Base-by-base conservation (phyloP, 2,888 invertebrate species). In the Nasonovia ribisnigri region DNA sequence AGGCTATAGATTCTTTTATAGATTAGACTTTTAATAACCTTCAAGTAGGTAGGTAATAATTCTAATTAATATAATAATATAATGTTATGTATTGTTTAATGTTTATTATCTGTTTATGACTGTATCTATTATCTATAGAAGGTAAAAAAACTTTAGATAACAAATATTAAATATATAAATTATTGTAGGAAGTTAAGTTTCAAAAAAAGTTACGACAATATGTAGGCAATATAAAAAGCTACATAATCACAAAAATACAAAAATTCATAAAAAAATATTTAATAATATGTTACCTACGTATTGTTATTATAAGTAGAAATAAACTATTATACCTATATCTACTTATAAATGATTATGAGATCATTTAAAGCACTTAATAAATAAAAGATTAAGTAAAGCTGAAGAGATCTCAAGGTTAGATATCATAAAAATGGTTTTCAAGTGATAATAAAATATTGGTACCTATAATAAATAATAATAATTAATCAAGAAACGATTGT, bases 341-440 rank as follows among this genome's bases (percentile, higher is more conserved):
- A 36, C 20, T 36, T 77, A 77, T 77, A 77, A 77, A 43, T 84
- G 11, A 43, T 43, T 84, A 43, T 43, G 26, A 43, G 26, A 43
- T 84, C 36, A 84, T 84, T 84, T 26, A 29, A 84, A 84, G 42
- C 29, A 43, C 42, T 84, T 43, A 43, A 43, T 43, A 84, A 43
- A 84, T 26, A 43, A 11, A 16, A 42, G 43, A 42, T 84, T 84
- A 84, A 84, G 84, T 43, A 84, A 84, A 84, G 43, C 43, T 26
- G 43, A 84, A 29, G 29, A 43, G 84, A 84, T 84, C 42, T 84
- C 84, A 84, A 84, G 84, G 84, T 84, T 84, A 84, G 84, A 84
- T 43, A 84, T 29, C 11, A 84, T 84, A 84, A 84, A 43, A 43
- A 84, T 29, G 43, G 84, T 43, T 84, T 84, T 84, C 84, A 43